These are phyloP conservation scores for Tringa solitaria DNA, from an alignment of 2,113 vertebrate genomes.

Conservation along the genomic window DNA sequence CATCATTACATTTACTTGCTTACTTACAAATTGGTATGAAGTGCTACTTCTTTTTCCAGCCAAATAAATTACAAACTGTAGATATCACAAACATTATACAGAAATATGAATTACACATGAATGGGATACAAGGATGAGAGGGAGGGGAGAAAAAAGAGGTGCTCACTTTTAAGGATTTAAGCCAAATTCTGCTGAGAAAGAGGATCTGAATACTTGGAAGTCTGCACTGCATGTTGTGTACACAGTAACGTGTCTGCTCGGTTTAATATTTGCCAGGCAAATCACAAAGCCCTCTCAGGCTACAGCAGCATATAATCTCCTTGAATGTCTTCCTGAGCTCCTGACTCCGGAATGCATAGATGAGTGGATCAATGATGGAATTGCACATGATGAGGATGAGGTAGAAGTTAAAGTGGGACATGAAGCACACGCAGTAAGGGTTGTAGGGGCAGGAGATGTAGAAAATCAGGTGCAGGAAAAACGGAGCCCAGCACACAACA, in stretches of 20 bases:
- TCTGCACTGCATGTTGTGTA: background rate
- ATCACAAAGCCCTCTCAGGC: conserved; percentile 74
- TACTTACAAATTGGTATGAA: background rate
- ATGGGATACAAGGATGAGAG: background rate
- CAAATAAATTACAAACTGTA: conserved; percentile 14
- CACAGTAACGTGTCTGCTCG: background rate
- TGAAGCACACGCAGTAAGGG: conserved; percentile 94
- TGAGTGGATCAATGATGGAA: conserved; percentile 92
- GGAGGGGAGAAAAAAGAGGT: background rate
- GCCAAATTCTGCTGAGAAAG: background rate
- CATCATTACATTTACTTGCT: background rate
- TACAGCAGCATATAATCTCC: conserved; percentile 89
- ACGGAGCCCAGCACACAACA: conserved; percentile 94
- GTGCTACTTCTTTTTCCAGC: background rate
- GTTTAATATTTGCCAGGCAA: conserved; percentile 67
- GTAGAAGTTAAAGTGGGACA: conserved; percentile 97
- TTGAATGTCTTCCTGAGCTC: conserved; percentile 95
- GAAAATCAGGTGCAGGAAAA: conserved; percentile 92
- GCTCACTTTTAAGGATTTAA: background rate
- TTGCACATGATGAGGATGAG: conserved; percentile 98
- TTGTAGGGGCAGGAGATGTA: conserved; percentile 93
- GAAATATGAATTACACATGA: background rate
- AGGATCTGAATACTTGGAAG: background rate
- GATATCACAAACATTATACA: background rate
- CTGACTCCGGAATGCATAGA: conserved; percentile 93